Base-by-base conservation (phyloP, 1,140 invertebrate species). In the Zaprionus nigranus region DNA sequence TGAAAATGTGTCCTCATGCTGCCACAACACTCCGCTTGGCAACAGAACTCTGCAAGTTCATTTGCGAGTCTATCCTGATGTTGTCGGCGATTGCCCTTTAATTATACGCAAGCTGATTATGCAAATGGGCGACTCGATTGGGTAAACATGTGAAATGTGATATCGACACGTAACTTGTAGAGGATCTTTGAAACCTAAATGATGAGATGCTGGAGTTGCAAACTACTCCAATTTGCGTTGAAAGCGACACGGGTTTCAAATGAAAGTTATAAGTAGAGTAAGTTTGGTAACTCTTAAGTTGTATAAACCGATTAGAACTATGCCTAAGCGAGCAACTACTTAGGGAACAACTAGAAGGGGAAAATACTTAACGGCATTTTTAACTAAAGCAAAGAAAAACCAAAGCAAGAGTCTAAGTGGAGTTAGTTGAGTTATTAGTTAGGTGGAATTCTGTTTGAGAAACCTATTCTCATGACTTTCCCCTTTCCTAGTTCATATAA, bases 91-190 rank as follows among this genome's bases (percentile, higher is more conserved):
- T 87, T 75, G 83, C 83, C 84, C 82, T 83, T 87, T 87, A 87
- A 87, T 87, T 88, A 88, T 76, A 80, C 54, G 67, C 54, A 88
- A 81, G 84, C 84, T 83, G 84, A 83, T 87, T 88, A 88, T 88
- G 83, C 73, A 87, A 87, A 87, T 83, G 38, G 65, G 38, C 63
- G 49, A 51, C 63, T 62, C 58, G 74, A 60, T 59, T 71, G 64
- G 65, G 54, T 81, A 66, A 66, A 63, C 56, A 53, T 60, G 64
- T 83, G 72, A 83, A 80, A 78, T 78, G 67, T 78, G 74, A 68
- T 66, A 81, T 83, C 81, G 67, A 58, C 30, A n/a, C 34, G 30
- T 30, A 13, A 7, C 40, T n/a, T 17, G 6, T 0, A 43, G 36
- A 38, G 5, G 36, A 38, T 3, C 60, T 13, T 59, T 81, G 65